phyloP scores from a whole-genome alignment of 2,113 vertebrate species.

The Megaceryle torquata region DNA sequence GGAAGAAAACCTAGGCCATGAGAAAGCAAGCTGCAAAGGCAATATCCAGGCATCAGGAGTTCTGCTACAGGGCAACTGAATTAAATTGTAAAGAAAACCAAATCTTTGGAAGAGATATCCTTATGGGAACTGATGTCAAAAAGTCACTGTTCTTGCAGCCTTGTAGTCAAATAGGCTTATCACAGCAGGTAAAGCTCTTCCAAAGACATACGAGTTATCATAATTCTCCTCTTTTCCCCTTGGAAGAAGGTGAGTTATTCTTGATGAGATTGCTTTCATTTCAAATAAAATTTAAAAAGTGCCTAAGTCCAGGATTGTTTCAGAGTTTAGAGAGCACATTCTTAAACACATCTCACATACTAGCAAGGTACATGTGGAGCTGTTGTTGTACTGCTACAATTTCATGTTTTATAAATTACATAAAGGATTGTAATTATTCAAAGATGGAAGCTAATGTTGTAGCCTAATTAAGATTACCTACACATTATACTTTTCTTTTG shows the following conservation, averaged over 20 bases:
- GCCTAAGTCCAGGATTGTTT: not conserved
- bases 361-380: not conserved
- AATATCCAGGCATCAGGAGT: not conserved
- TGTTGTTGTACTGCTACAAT: not conserved
- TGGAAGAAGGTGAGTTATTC: conserved; percentile 11
- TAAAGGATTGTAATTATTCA: conserved; percentile 28
- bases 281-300: not conserved
- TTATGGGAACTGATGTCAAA: conserved; percentile 46
- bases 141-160: conserved; percentile 51
- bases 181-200: conserved; percentile 52
- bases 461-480: conserved; percentile 73
- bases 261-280: not conserved
- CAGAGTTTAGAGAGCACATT: not conserved
- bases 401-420: conserved; percentile 20
- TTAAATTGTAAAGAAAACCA: conserved; percentile 51
- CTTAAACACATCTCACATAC: not conserved
- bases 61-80: conserved; percentile 26
- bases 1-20: not conserved
- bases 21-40: not conserved
- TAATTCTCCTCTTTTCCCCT: conserved; percentile 45
- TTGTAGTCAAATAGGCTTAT: conserved; percentile 60
- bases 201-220: conserved; percentile 26
- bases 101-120: conserved; percentile 29
- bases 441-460: not conserved
- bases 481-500: conserved; percentile 44